These are phyloP conservation scores for Himalopsyche kuldschensis DNA, from an alignment of 2,888 invertebrate genomes.

Conservation along the genomic window DNA sequence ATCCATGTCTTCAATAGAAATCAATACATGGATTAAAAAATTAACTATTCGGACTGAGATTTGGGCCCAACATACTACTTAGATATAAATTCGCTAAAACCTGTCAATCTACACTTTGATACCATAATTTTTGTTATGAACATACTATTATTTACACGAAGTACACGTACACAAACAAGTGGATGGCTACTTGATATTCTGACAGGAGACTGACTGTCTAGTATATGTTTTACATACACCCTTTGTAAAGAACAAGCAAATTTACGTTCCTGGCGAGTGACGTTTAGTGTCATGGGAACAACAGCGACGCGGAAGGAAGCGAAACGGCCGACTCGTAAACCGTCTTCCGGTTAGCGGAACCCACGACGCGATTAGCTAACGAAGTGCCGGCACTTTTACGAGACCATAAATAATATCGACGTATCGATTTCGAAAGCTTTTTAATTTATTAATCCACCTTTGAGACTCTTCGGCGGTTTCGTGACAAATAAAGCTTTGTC, in stretches of 20 bases:
- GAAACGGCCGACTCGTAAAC: neutral
- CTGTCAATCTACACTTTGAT: no score
- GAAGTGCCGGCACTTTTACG: neutral
- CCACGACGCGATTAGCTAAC: neutral
- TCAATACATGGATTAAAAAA: no score
- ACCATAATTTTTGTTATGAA: no score
- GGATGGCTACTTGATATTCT: neutral
- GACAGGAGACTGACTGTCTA: neutral
- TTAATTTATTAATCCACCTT: neutral
- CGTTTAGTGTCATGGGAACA: conserved; percentile 3
- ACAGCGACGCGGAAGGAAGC: neutral
- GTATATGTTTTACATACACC: neutral
- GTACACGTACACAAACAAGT: neutral
- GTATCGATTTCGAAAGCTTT: neutral
- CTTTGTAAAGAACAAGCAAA: conserved; percentile 5
- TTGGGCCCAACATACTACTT: no score
- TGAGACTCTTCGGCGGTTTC: neutral
- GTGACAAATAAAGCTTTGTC: no score
- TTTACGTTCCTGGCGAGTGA: conserved; percentile 17
- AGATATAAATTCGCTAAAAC: no score
- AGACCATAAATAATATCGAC: neutral
- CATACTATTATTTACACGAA: no score
- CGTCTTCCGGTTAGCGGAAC: neutral
- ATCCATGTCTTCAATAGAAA: no score
- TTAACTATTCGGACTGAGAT: no score